Conservation (phyloP, 64 coral and sea anemone species). For the Actinia equina region DNA sequence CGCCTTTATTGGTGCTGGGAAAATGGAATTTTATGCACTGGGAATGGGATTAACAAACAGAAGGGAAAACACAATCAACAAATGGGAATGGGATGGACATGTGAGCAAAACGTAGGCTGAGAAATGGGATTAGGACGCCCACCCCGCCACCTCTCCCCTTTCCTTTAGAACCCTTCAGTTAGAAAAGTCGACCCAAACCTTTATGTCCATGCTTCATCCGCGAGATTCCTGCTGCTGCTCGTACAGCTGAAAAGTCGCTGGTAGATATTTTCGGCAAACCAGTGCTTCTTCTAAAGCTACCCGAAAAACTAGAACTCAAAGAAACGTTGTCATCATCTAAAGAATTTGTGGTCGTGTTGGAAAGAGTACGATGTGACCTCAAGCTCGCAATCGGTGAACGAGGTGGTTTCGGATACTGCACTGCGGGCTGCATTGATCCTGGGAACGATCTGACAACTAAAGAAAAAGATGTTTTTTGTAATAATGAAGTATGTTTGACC, state of each 20-base stretch:
- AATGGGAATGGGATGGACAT: too few species aligned
- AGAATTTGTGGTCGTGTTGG: conserved; percentile 43
- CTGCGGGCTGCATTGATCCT: not conserved
- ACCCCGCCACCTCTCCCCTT: too few species aligned
- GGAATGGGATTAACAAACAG: too few species aligned
- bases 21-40: too few species aligned
- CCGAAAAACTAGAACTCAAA: conserved; percentile 43
- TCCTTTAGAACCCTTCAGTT: too few species aligned
- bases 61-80: too few species aligned
- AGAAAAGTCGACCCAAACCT: not conserved
- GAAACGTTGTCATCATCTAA: conserved; percentile 69
- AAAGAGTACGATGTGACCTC: conserved; percentile 40
- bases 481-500: too few species aligned
- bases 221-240: conserved; percentile 58
- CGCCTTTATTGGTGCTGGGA: too few species aligned
- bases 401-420: conserved; percentile 4
- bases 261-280: conserved; percentile 34
- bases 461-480: too few species aligned
- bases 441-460: not conserved
- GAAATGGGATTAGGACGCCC: too few species aligned
- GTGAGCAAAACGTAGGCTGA: too few species aligned
- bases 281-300: conserved; percentile 10
- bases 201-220: conserved; percentile 66
- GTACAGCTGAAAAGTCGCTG: conserved; percentile 48
- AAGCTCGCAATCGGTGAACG: conserved; percentile 24